Percentiles rank a stretch among this genome's conserved stretches.
These are phyloP conservation scores for Lepilemur septentrionalis DNA, from an alignment of 2,797 vertebrate species.

Conservation along the genomic window DNA sequence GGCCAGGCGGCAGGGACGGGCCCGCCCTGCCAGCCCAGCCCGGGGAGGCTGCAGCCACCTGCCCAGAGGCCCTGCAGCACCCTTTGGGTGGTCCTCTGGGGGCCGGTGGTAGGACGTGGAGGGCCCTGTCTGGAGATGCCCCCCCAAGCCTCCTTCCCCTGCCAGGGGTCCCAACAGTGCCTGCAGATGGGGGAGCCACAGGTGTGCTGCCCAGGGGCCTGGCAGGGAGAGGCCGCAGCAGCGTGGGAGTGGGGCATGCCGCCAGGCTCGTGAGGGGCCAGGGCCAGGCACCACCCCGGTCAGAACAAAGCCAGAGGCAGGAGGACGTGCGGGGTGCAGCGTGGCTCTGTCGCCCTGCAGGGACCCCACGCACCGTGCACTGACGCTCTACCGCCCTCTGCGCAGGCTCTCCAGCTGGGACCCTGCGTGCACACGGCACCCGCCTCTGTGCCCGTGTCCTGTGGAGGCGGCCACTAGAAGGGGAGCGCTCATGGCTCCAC, in stretches of 20 bases:
- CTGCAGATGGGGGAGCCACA: background rate
- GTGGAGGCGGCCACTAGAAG: background rate
- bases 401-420: background rate
- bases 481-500: accelerated
- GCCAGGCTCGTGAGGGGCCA: background rate
- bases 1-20: constrained; percentile 35
- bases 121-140: background rate
- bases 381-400: background rate
- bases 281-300: background rate
- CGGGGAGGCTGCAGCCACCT: constrained; percentile 61
- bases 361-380: background rate
- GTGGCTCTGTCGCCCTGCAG: background rate
- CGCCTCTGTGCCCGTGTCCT: background rate
- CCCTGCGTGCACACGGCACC: background rate
- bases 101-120: background rate
- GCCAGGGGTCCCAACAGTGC: background rate
- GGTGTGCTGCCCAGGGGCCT: background rate
- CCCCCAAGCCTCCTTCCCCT: background rate
- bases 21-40: background rate
- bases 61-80: background rate
- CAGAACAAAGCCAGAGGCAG: background rate
- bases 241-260: background rate
- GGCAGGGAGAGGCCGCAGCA: background rate
- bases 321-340: accelerated
- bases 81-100: constrained; percentile 59